A percentile compares a stretch with the other conserved stretches of the same genome.
phyloP scores from a whole-genome alignment of 2,888 invertebrate genomes.

The Thymelicus sylvestris region DNA sequence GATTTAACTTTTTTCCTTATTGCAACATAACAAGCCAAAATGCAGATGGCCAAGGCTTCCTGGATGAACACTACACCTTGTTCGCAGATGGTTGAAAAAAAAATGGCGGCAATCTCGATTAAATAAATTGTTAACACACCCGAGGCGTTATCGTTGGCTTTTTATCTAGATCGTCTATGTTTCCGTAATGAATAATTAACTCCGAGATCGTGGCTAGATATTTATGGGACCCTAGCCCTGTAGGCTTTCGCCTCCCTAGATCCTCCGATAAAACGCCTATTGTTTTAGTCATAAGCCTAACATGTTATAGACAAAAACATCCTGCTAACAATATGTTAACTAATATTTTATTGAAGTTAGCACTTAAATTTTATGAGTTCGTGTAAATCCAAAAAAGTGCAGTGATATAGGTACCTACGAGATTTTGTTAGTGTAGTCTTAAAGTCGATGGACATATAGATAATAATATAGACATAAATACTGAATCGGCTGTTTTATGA shows the following conservation, averaged over 20 bases:
- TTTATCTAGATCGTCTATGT: constrained; percentile 72
- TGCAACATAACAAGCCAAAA: constrained; percentile 45
- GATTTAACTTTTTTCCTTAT: constrained; percentile 33
- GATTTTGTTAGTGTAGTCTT: too few species aligned
- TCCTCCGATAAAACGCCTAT: constrained; percentile 26
- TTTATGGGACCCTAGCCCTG: constrained; percentile 56
- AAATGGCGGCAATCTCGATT: constrained; percentile 65
- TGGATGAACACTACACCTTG: constrained; percentile 66
- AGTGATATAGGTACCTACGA: not conserved
- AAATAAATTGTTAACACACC: constrained; percentile 76
- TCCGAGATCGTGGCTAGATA: constrained; percentile 67
- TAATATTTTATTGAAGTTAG: too few species aligned
- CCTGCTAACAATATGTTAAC: too few species aligned
- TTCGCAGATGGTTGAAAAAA: constrained; percentile 63
- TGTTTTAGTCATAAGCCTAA: constrained; percentile 39
- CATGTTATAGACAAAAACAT: constrained; percentile 52
- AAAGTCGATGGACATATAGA: too few species aligned
- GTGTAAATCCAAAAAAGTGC: too few species aligned
- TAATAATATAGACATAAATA: too few species aligned
- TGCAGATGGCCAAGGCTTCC: constrained; percentile 67
- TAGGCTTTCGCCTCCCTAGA: constrained; percentile 18
- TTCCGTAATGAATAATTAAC: constrained; percentile 46
- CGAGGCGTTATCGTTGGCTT: constrained; percentile 60
- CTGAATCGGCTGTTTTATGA: too few species aligned
- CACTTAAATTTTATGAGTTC: too few species aligned